These are phyloP conservation scores for Phrynocephalus forsythii DNA, from an alignment of 2,797 vertebrate species.

Conservation along the genomic window DNA sequence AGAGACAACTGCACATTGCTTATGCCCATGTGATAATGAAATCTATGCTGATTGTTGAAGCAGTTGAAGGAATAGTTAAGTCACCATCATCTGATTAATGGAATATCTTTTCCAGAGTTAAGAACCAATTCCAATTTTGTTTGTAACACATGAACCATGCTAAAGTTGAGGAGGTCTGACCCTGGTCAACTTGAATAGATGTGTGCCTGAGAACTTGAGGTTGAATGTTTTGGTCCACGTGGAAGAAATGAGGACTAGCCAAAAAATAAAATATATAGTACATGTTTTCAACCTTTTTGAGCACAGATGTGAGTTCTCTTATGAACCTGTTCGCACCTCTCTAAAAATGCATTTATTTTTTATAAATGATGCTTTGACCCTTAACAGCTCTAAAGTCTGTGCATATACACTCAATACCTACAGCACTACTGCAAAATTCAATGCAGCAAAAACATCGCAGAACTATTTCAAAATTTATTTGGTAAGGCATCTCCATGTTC, in stretches of 20 bases:
- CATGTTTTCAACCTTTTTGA: not conserved
- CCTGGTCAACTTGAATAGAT: not conserved
- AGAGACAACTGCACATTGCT: not conserved
- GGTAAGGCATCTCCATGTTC: slow-evolving; percentile 29
- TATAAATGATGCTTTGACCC: not conserved
- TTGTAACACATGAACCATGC: not conserved
- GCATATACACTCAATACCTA: slow-evolving; percentile 18
- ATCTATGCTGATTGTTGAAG: not conserved
- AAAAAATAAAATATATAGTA: not conserved
- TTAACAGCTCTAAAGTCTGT: not conserved
- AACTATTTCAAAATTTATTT: slow-evolving; percentile 23
- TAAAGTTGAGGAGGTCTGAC: not conserved
- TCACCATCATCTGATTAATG: not conserved
- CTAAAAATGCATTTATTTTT: too few species aligned
- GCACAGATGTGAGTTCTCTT: not conserved
- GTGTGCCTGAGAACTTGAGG: not conserved
- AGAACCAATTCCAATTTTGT: not conserved
- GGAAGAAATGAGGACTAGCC: not conserved
- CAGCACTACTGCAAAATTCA: not conserved
- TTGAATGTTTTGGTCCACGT: not conserved
- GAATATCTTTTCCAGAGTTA: not conserved
- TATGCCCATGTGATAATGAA: not conserved
- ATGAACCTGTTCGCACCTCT: not conserved
- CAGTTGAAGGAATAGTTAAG: not conserved
- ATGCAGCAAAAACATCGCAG: not conserved